Evolutionary conservation across 2,888 invertebrate species (phyloP), one percentile per base, ranked within the genome.

Genomic region (Anthoptus insignis): DNA sequence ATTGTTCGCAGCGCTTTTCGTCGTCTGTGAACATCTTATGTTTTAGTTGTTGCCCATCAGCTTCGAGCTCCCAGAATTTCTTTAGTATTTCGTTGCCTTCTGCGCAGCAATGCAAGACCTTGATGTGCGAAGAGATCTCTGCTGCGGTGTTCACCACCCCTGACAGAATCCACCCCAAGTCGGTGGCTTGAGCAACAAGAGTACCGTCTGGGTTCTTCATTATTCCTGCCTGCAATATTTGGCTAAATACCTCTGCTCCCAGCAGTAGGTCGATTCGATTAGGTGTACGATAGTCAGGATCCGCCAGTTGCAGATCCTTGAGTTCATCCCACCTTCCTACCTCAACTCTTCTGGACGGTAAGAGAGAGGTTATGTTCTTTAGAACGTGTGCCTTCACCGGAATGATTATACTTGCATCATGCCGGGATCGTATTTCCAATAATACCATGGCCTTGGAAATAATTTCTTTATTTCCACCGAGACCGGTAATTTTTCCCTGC

Each of bases 171-270:
- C 47, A 58, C 3, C 58, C 58, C 14, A 58, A 22, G n/a, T n/a
- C 47, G 16, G 58, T 59, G 4, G 32, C 58, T 22, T 47, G 58
- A 27, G 58, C 58, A 1, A 58, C 14, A 21, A 34, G 58, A 8
- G 58, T 22, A 21, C 58, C 58, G 9, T 4, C 14, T 21, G 45
- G 58, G 14, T 4, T 29, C 14, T 42, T 47, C 24, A 47, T 66
- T 1, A 76, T 6, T 0, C 72, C 76, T 14, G 66, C 69, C 11
- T 54, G 8, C 16, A 77, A 45, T 9, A 76, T 65, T 54, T 67
- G 63, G 24, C 70, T 57, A 32, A 74, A 75, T 3, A 74, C 56
- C 11, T 76, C 73, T 19, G 74, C 75, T 16, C 75, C 75, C n/a
- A 76, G 61, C 32, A 75, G 56, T 14, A 75, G 13, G 16, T 73